phyloP scores from a whole-genome alignment of 2,888 invertebrate genomes.

The Dryobotodes eremita region DNA sequence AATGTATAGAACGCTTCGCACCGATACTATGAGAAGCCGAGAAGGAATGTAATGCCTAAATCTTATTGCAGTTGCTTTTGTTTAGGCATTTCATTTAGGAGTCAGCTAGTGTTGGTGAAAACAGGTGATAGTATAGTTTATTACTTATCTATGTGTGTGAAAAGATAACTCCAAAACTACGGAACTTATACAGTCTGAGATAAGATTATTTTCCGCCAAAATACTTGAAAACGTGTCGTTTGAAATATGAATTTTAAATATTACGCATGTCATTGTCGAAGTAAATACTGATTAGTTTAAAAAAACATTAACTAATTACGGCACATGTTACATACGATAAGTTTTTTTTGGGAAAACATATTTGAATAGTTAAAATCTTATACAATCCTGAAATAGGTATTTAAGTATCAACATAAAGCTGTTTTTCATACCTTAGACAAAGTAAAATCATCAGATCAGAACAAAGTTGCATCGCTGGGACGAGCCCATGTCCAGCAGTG shows the following conservation, averaged over 20 bases:
- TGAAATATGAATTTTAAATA: background rate
- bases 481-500: too few relatives aligned
- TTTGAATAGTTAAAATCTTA: background rate
- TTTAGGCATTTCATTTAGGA: background rate
- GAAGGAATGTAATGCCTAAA: slow-evolving; percentile 30
- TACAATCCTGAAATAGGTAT: background rate
- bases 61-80: background rate
- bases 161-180: background rate
- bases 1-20: slow-evolving; percentile 75
- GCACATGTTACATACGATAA: background rate
- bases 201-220: background rate
- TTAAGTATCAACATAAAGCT: background rate
- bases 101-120: background rate
- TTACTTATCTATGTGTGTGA: background rate
- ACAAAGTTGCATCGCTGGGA: background rate
- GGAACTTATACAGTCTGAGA: background rate
- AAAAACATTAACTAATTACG: background rate
- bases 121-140: background rate
- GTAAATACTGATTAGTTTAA: background rate
- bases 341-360: background rate
- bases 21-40: slow-evolving; percentile 45
- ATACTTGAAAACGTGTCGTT: background rate
- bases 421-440: background rate
- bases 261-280: background rate
- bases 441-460: background rate